phyloP scores from a whole-genome alignment of 2,797 vertebrate species.

The Microctenopoma lineatum region DNA sequence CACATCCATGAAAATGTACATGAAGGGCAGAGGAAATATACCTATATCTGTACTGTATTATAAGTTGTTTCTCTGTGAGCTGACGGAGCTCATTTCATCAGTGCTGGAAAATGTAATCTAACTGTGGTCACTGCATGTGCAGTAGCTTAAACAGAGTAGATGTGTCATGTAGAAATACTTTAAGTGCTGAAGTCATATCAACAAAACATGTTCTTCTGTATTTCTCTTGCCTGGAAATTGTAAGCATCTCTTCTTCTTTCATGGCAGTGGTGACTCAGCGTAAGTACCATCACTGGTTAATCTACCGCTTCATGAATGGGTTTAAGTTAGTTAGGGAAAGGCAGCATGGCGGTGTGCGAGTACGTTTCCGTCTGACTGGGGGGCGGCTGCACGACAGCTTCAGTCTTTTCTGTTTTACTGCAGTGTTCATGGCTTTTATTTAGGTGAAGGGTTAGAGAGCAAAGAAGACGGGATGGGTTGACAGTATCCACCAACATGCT shows the following conservation, averaged over 20 bases:
- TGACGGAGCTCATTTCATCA: not conserved
- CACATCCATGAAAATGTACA: not conserved
- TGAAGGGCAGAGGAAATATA: not conserved
- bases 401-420: not conserved
- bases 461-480: not conserved
- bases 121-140: constrained; percentile 8
- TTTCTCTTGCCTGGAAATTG: not conserved
- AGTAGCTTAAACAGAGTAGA: not conserved
- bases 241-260: not conserved
- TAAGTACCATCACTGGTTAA: not conserved
- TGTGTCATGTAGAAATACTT: too few species aligned
- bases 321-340: not conserved
- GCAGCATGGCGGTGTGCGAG: not conserved
- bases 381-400: constrained; percentile 23
- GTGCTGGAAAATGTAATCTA: not conserved
- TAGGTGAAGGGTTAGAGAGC: constrained; percentile 31
- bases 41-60: not conserved
- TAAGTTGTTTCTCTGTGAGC: not conserved
- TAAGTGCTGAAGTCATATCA: not conserved
- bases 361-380: constrained; percentile 6
- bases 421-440: constrained; percentile 40
- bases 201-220: constrained; percentile 18
- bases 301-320: not conserved
- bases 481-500: constrained; percentile 1
- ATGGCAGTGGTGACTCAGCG: not conserved